Conservation (phyloP, 2,113 vertebrate species). For the Corythoichthys haematopterus region DNA sequence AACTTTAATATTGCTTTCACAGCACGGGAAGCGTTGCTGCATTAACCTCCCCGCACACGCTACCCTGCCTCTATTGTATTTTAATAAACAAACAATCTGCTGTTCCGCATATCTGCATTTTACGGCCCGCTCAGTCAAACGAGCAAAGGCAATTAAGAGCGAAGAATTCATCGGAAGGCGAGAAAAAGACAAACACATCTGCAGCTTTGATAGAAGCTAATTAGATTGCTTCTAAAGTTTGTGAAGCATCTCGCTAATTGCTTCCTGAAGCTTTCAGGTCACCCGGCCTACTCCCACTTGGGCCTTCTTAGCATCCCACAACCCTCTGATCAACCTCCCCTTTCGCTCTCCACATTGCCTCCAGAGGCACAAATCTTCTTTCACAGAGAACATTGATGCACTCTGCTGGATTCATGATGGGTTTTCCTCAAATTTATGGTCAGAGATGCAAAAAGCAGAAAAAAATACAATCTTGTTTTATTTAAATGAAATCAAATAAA, state of each 20-base stretch:
- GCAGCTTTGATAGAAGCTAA: constrained; percentile 71
- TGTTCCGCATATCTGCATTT: constrained; percentile 68
- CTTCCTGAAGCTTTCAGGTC: constrained; percentile 67
- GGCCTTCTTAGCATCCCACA: constrained; percentile 27
- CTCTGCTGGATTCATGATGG: constrained; percentile 35
- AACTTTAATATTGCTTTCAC: constrained; percentile 47
- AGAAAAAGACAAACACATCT: constrained; percentile 41
- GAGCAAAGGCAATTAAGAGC: constrained; percentile 67
- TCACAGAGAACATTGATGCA: constrained; percentile 29
- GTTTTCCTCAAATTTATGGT: constrained; percentile 44
- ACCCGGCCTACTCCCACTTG: constrained; percentile 54
- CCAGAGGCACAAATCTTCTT: constrained; percentile 5
- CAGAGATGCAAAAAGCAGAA: constrained; percentile 8
- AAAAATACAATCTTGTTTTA: constrained; percentile 17
- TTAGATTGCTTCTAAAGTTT: constrained; percentile 69
- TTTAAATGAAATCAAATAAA: no score
- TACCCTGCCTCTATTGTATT: constrained; percentile 51
- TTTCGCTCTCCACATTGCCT: constrained; percentile 6
- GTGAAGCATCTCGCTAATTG: constrained; percentile 65
- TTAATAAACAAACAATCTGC: constrained; percentile 68
- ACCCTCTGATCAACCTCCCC: constrained; percentile 36
- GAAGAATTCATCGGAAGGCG: constrained; percentile 54
- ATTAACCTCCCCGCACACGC: constrained; percentile 50
- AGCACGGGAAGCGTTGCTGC: constrained; percentile 24
- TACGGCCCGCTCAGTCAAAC: constrained; percentile 65